Base-by-base conservation (phyloP, 2,797 vertebrate genomes). In the Ptychobarbus kaznakovi region DNA sequence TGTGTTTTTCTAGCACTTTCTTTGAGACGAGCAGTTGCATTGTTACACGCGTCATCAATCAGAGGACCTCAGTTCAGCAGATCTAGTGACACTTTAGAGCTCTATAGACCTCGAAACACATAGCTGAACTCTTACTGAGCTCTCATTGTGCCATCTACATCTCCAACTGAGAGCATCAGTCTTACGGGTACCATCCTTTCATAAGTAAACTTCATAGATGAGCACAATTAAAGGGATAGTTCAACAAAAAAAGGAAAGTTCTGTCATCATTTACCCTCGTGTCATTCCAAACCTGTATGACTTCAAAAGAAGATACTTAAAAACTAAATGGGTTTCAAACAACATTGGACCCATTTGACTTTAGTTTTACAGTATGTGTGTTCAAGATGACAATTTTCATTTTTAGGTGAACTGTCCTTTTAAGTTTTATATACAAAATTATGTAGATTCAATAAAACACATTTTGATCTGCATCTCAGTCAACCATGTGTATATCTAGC, bases 1-100 rank as follows among this genome's bases (percentile, higher is more conserved):
- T 79, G 82, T 69, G 82, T 83, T 84, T 81, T 87, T 72, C 72
- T 58, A 66, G 53, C 16, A n/a, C 81, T 51, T 51, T 79, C 68
- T 84, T 78, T 74, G 66, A 65, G 80, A 79, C 61, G 22, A 80
- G 65, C 77, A 42, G 46, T 77, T 38, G 70, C 66, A 66, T 82
- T 81, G 80, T 82, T 82, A 79, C 58, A 88, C 46, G 25, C 68
- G 28, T 77, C 56, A 73, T 78, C 80, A 78, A 78, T 72, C 83
- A 81, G 73, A 82, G 13, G 51, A 82, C 80, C 53, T 69, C 77
- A 86, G 65, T 75, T 49, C 51, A 73, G 56, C 40, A 56, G 69
- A 82, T 84, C 65, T 68, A 80, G 81, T 84, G 74, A 86, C 82
- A 86, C 84, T 74, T 51, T 73, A 28, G 76, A 80, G 63, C 44